phyloP scores from a whole-genome alignment of 2,888 invertebrate species.

The Cephus sareptanus region DNA sequence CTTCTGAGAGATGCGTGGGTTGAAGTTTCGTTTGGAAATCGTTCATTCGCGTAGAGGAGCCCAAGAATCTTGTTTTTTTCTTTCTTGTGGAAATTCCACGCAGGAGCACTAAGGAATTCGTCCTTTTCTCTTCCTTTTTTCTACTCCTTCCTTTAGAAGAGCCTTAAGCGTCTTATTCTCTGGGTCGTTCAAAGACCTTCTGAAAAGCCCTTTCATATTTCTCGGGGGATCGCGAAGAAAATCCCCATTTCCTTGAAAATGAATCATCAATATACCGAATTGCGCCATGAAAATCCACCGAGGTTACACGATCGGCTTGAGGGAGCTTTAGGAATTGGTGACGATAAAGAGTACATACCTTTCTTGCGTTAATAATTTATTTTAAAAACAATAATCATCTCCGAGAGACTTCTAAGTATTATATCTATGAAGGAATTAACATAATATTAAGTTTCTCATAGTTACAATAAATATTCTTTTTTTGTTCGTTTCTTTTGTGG shows the following conservation, averaged over 20 bases:
- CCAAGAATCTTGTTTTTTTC: neutral
- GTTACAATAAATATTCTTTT: slow-evolving; percentile 5
- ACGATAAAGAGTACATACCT: neutral
- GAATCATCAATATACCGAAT: neutral
- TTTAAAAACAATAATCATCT: slow-evolving; percentile 34
- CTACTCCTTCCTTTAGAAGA: neutral
- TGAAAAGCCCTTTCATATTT: neutral
- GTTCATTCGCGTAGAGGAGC: neutral
- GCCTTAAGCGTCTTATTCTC: neutral
- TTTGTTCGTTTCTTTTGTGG: neutral
- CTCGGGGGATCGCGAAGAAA: neutral
- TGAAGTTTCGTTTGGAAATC: neutral
- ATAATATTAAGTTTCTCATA: slow-evolving; percentile 15
- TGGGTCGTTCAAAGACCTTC: neutral
- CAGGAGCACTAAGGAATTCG: neutral
- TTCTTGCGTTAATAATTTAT: slow-evolving; percentile 38
- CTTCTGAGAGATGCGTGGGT: neutral
- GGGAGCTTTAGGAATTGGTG: neutral
- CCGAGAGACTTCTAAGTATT: slow-evolving; percentile 15
- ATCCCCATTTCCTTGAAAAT: neutral
- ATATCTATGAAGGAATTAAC: slow-evolving; percentile 21
- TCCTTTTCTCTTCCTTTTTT: slow-evolving; percentile 5
- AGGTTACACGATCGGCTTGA: neutral
- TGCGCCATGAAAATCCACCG: neutral
- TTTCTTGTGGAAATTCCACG: neutral